These are phyloP conservation scores for Lamellibrachia luymesi DNA, from an alignment of 1,140 invertebrate genomes.

Conservation along the genomic window DNA sequence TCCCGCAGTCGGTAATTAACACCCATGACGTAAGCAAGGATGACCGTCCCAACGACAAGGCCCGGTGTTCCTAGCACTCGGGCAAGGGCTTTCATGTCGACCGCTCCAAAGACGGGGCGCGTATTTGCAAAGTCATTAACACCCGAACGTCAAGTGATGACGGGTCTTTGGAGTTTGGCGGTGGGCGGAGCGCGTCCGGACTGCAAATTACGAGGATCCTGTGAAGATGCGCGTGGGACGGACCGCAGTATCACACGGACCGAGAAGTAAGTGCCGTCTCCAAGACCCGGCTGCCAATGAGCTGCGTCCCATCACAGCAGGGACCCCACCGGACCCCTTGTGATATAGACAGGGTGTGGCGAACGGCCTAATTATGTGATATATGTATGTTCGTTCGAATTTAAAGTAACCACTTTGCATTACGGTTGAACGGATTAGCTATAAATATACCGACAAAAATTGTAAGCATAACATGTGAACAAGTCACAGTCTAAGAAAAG, in stretches of 20 bases:
- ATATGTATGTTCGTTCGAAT: not conserved
- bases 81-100: not conserved
- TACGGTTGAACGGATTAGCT: too few relatives aligned
- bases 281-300: not conserved
- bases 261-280: not conserved
- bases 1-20: not conserved
- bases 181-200: not conserved
- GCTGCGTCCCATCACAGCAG: not conserved
- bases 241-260: not conserved
- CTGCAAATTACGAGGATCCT: not conserved
- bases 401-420: not conserved
- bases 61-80: not conserved
- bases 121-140: not conserved
- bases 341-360: not conserved
- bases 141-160: not conserved
- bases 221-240: not conserved
- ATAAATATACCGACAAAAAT: too few relatives aligned
- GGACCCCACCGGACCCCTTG: not conserved
- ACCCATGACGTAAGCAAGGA: not conserved
- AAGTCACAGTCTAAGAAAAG: not conserved
- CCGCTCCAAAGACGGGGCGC: not conserved
- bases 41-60: not conserved
- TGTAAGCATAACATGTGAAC: too few relatives aligned
- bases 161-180: not conserved
- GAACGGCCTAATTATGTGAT: not conserved